A percentile compares a stretch with the other conserved stretches of the same genome.
Conservation (phyloP, 2,888 invertebrate species). For the Xanthostigma xanthostigma region DNA sequence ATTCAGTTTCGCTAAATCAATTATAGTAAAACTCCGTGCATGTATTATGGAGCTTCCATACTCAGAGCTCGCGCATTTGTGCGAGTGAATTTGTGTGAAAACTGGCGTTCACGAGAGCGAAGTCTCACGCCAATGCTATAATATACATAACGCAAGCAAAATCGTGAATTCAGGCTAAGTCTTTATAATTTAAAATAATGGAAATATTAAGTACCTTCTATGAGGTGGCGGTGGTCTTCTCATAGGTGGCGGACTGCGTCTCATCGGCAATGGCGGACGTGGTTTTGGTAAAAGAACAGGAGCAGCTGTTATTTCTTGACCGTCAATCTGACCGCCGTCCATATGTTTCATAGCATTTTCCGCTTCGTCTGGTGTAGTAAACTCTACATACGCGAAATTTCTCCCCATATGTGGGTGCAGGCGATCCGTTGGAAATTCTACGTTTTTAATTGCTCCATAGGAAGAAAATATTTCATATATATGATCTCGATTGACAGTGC, state of each 20-base stretch:
- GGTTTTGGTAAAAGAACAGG: conserved; percentile 76
- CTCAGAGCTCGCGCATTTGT: no score
- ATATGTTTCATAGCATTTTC: conserved; percentile 98
- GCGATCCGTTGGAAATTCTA: conserved; percentile 83
- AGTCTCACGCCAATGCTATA: no score
- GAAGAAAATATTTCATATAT: conserved; percentile 82
- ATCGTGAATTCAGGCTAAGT: no score
- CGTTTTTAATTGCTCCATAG: conserved; percentile 70
- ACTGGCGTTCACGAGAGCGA: no score
- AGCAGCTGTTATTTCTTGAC: conserved; percentile 85
- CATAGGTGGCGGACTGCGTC: conserved; percentile 40
- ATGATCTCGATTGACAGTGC: conserved; percentile 86
- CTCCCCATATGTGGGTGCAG: conserved; percentile 77
- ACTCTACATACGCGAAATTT: conserved; percentile 93
- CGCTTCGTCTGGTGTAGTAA: conserved; percentile 83
- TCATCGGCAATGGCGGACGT: conserved; percentile 35
- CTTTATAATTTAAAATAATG: no score
- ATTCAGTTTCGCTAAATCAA: no score
- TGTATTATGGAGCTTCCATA: no score
- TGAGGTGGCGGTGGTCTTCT: conserved; percentile 39
- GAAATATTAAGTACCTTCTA: conserved; percentile 24
- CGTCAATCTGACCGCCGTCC: conserved; percentile 70
- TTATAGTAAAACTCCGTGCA: no score
- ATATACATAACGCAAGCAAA: no score
- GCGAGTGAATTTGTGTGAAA: no score